phyloP scores from a whole-genome alignment of 2,888 invertebrate species.

The Byasa hedistus region DNA sequence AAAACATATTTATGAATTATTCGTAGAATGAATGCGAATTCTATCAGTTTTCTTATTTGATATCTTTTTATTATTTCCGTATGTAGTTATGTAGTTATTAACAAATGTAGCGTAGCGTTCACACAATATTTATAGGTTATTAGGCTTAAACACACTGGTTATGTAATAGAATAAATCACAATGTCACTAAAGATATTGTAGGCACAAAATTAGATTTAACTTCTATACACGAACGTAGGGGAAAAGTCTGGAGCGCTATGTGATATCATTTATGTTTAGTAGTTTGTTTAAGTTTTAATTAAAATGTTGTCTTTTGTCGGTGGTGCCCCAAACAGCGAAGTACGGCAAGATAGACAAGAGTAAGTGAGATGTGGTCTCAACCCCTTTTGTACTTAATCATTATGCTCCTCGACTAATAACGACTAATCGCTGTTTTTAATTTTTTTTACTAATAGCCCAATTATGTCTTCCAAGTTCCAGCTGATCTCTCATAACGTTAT shows the following conservation, averaged over 20 bases:
- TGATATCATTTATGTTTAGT: constrained; percentile 4
- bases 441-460: constrained; percentile 62
- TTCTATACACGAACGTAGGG: constrained; percentile 14
- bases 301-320: constrained; percentile 78
- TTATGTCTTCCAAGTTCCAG: constrained; percentile 59
- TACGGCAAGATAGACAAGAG: constrained; percentile 74
- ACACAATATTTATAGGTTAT: constrained; percentile 5
- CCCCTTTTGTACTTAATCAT: constrained; percentile 68
- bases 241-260: constrained; percentile 32
- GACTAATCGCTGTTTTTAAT: constrained; percentile 69
- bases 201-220: constrained; percentile 21
- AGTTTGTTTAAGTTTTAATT: constrained; percentile 51
- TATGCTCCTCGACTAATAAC: constrained; percentile 68
- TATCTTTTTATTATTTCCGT: neutral
- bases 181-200: constrained; percentile 7
- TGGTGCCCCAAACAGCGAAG: constrained; percentile 79
- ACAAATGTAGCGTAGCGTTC: constrained; percentile 7
- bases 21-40: neutral
- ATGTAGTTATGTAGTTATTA: neutral
- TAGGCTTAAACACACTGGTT: constrained; percentile 16
- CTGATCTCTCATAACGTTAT: constrained; percentile 53
- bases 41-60: neutral
- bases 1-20: constrained; percentile 4
- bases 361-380: constrained; percentile 81
- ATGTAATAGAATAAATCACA: constrained; percentile 12